phyloP scores from a whole-genome alignment of 2,113 vertebrate species.

The Sardina pilchardus region DNA sequence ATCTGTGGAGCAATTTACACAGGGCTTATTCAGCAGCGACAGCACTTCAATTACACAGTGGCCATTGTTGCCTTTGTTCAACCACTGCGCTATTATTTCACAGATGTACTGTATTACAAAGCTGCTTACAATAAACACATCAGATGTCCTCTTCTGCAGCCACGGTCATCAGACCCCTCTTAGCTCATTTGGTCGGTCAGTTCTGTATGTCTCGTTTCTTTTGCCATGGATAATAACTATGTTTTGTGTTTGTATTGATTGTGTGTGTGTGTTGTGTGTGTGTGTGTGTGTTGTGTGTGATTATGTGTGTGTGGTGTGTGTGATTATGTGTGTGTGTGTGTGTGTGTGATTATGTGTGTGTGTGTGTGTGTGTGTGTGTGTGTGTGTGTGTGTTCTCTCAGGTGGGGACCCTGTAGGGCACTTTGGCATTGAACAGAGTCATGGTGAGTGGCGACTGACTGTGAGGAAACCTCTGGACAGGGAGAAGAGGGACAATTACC shows the following conservation, averaged over 20 bases:
- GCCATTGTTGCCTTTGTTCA: not conserved
- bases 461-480: constrained; percentile 79
- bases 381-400: constrained; percentile 51
- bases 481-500: constrained; percentile 79
- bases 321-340: not conserved
- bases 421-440: constrained; percentile 78
- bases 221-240: not conserved
- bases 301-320: not conserved
- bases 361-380: not conserved
- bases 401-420: constrained; percentile 81
- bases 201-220: not conserved
- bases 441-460: constrained; percentile 81
- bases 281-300: not conserved
- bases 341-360: not conserved
- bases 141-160: not conserved
- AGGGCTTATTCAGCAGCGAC: not conserved
- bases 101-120: constrained; percentile 7
- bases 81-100: not conserved
- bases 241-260: not conserved
- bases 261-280: not conserved
- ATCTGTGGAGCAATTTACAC: not conserved
- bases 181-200: not conserved
- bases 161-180: not conserved
- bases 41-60: not conserved
- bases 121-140: not conserved